phyloP scores from a whole-genome alignment of 1,140 invertebrate genomes.

The Drosophila sproati region DNA sequence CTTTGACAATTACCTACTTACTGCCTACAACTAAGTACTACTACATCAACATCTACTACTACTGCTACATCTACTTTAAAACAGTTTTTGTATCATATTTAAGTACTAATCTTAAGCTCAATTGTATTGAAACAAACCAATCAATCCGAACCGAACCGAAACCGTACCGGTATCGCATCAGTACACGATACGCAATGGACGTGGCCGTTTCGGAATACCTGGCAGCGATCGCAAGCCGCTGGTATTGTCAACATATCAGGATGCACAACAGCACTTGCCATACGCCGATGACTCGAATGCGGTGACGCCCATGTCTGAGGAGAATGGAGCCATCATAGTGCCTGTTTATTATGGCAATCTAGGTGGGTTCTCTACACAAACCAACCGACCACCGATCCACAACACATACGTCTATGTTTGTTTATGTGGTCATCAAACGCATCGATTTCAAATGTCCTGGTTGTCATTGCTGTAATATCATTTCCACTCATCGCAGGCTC shows the following conservation, averaged over 20 bases:
- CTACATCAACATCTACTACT: slow-evolving; percentile 24
- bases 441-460: background rate
- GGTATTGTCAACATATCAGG: slow-evolving; percentile 96
- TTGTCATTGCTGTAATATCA: background rate
- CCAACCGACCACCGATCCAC: background rate
- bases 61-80: slow-evolving; percentile 30
- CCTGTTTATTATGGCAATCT: slow-evolving; percentile 94
- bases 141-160: background rate
- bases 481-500: slow-evolving; percentile 86
- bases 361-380: slow-evolving; percentile 83
- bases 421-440: no score
- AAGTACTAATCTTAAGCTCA: slow-evolving; percentile 57
- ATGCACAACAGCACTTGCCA: slow-evolving; percentile 97
- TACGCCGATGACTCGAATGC: slow-evolving; percentile 99
- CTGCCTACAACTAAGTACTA: slow-evolving; percentile 26
- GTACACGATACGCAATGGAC: slow-evolving; percentile 91
- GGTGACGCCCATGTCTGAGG: slow-evolving; percentile 98
- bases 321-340: slow-evolving; percentile 97
- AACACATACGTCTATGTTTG: no score
- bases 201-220: slow-evolving; percentile 88
- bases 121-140: slow-evolving; percentile 34
- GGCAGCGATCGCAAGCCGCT: slow-evolving; percentile 96
- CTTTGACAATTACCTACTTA: slow-evolving; percentile 55
- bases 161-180: slow-evolving; percentile 26
- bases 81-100: slow-evolving; percentile 19